Conservation (phyloP, 1,140 invertebrate genomes). For the Penaeus vannamei region DNA sequence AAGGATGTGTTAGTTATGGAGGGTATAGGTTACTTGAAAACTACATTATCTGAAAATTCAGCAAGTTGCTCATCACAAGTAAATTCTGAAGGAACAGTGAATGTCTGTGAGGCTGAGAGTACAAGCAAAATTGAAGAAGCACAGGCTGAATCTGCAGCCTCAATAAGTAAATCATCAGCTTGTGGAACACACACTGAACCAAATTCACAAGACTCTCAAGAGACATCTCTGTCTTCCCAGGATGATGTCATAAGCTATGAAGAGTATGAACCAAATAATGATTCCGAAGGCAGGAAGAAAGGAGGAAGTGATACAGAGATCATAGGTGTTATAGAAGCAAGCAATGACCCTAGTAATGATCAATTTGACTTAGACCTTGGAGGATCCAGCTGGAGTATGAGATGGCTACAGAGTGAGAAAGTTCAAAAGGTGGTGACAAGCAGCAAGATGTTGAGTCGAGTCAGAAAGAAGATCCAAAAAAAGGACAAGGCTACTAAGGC, state of each 20-base stretch:
- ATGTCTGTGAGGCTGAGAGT: background rate
- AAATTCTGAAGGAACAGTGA: background rate
- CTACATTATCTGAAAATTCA: slow-evolving; percentile 34
- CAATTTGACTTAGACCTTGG: slow-evolving; percentile 55
- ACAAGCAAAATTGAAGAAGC: too few relatives aligned
- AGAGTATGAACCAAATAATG: slow-evolving; percentile 43
- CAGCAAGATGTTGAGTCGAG: slow-evolving; percentile 69
- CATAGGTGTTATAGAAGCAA: slow-evolving; percentile 66
- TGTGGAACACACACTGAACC: too few relatives aligned
- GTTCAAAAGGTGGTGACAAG: slow-evolving; percentile 70
- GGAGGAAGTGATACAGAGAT: slow-evolving; percentile 55
- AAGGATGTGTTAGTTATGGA: slow-evolving; percentile 48
- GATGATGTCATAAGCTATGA: background rate
- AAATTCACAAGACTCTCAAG: too few relatives aligned
- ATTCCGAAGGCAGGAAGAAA: slow-evolving; percentile 40
- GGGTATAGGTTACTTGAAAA: slow-evolving; percentile 45
- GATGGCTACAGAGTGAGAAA: slow-evolving; percentile 70
- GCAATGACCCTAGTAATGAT: slow-evolving; percentile 31
- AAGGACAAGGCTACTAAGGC: slow-evolving; percentile 56
- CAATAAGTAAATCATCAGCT: too few relatives aligned
- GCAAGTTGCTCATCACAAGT: background rate
- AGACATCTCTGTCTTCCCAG: background rate
- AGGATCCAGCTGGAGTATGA: slow-evolving; percentile 69
- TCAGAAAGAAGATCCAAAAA: slow-evolving; percentile 69
- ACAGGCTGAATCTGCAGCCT: too few relatives aligned